Percentiles rank a stretch among this genome's conserved stretches.
phyloP scores from a whole-genome alignment of 1,140 invertebrate genomes.

The Steinernema khuongi region DNA sequence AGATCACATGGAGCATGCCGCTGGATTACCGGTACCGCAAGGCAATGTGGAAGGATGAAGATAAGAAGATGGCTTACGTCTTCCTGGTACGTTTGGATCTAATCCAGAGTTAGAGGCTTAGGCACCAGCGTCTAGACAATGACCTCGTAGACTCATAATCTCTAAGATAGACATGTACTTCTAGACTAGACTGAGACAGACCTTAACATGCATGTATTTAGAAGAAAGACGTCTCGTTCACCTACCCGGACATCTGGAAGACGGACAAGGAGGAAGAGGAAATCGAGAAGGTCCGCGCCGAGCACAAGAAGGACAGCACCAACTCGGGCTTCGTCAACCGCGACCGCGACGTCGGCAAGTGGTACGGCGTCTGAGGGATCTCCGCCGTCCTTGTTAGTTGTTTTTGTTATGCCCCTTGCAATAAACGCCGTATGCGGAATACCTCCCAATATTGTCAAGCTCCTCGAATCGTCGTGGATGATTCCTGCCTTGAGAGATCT shows the following conservation, averaged over 20 bases:
- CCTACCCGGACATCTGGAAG: not conserved
- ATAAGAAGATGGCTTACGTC: constrained; percentile 54
- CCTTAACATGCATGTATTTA: not conserved
- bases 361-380: not conserved
- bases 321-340: not conserved
- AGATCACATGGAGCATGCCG: constrained; percentile 46
- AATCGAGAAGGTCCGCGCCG: not conserved
- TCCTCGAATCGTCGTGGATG: too few relatives aligned
- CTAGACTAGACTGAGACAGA: too few relatives aligned
- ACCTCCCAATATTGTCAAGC: too few relatives aligned
- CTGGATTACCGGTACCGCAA: constrained; percentile 38
- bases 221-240: not conserved
- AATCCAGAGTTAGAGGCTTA: too few relatives aligned
- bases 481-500: too few relatives aligned
- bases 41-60: constrained; percentile 57
- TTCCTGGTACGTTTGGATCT: constrained; percentile 51
- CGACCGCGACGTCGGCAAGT: not conserved
- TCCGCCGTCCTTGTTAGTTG: not conserved
- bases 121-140: too few relatives aligned
- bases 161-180: too few relatives aligned
- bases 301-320: not conserved
- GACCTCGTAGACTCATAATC: too few relatives aligned
- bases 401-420: too few relatives aligned
- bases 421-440: too few relatives aligned
- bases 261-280: not conserved